phyloP scores from a whole-genome alignment of 2,888 invertebrate species.

The Clostera curtula region DNA sequence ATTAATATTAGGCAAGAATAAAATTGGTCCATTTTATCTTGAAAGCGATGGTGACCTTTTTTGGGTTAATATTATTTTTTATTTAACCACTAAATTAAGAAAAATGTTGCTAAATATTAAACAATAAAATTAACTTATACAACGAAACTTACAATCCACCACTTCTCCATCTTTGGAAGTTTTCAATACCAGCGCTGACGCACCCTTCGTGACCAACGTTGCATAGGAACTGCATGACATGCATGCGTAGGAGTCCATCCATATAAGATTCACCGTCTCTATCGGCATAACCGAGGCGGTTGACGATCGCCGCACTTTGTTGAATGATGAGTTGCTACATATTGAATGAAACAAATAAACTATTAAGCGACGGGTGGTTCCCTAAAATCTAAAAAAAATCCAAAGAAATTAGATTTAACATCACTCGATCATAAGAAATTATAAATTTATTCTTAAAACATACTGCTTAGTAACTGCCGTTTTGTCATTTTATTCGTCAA shows the following conservation, averaged over 20 bases:
- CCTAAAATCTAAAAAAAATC: too few species aligned
- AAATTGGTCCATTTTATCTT: too few species aligned
- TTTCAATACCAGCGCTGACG: conserved; percentile 37
- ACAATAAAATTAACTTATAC: background rate
- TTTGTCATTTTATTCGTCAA: too few species aligned
- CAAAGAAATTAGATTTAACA: too few species aligned
- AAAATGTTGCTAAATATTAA: background rate
- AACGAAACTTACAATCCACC: conserved; percentile 36
- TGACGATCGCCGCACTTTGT: conserved; percentile 59
- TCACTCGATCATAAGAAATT: too few species aligned
- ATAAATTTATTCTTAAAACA: too few species aligned
- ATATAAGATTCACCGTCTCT: conserved; percentile 56
- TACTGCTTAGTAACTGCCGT: too few species aligned
- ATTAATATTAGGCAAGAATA: too few species aligned
- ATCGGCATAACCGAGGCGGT: conserved; percentile 68
- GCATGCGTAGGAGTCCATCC: conserved; percentile 67
- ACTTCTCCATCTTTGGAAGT: conserved; percentile 53
- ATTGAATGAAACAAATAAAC: conserved; percentile 11
- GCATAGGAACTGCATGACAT: conserved; percentile 75
- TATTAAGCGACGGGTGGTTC: too few species aligned
- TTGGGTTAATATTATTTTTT: too few species aligned
- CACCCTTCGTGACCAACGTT: conserved; percentile 56
- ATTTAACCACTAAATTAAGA: too few species aligned
- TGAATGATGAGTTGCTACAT: conserved; percentile 55
- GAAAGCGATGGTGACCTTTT: too few species aligned